Base-by-base conservation (phyloP, 2,797 vertebrate genomes). In the Sebastiscus tertius region DNA sequence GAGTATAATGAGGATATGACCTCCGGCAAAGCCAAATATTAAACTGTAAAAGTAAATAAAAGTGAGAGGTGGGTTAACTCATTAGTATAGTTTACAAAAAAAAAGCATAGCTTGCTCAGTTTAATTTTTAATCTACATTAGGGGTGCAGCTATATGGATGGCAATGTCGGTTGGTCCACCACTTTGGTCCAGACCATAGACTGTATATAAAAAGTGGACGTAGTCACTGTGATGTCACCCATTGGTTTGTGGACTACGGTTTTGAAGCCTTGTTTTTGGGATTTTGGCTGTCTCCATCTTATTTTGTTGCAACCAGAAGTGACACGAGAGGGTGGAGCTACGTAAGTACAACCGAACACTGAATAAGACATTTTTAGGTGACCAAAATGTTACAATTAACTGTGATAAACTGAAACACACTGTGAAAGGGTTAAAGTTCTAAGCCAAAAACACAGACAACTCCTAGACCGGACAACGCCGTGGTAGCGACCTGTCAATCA, bases 1-100 rank as follows among this genome's bases (percentile, higher is more conserved):
- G 60, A 79, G 34, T 58, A 56, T 64, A 74, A 82, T 68, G 64
- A 72, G 42, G 24, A 72, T 20, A 34, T n/a, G 24, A 81, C 34
- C 72, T 62, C 66, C 12, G n/a, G 3, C 36, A 24, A 82, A 39
- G 24, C 20, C 55, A 69, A 74, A 79, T 74, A 71, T 80, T 26
- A 75, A 69, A 49, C 58, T 49, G 18, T 9, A 33, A 56, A 8
- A 62, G 42, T 31, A 59, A 81, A 79, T 69, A 65, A 36, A 71
- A 70, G 22, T 33, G 18, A 63, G 8, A 9, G 14, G 13, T 27
- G 59, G 9, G 18, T 46, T 54, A 52, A 61, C n/a, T 65, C 26
- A 73, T 34, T 71, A n/a, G 52, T n/a, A 33, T 10, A 76, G 31
- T 62, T 1, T 26, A 22, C 6, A 22, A 36, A 8, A 22, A 63